Evolutionary conservation across 2,888 invertebrate genomes (phyloP).

Genomic region (Deilephila elpenor): DNA sequence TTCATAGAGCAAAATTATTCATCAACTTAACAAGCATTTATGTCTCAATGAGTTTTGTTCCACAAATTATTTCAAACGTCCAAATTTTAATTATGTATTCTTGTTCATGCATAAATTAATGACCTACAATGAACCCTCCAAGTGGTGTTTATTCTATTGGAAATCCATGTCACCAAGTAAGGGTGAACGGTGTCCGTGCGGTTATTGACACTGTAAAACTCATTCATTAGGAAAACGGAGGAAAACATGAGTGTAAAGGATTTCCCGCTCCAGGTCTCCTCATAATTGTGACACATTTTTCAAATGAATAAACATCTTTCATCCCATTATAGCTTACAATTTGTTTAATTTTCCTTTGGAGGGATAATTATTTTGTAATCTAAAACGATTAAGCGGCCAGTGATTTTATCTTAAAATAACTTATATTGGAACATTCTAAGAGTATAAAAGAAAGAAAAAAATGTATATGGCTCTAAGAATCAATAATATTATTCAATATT

Average conservation of each 20-base stretch:
- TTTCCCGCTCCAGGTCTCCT: constrained; percentile 59
- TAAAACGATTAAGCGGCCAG: neutral
- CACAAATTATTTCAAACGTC: neutral
- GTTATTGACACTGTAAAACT: constrained; percentile 65
- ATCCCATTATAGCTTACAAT: neutral
- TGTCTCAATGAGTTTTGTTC: no score
- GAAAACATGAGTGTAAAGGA: constrained; percentile 62
- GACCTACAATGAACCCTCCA: constrained; percentile 33
- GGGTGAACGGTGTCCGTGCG: constrained; percentile 45
- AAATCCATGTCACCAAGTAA: constrained; percentile 64
- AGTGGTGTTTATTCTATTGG: constrained; percentile 66
- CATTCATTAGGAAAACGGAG: constrained; percentile 70
- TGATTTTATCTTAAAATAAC: neutral
- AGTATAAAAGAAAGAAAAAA: no score
- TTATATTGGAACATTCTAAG: neutral
- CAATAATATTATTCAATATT: no score
- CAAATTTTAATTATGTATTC: neutral
- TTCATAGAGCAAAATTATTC: no score
- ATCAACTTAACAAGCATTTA: no score
- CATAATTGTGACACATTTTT: constrained; percentile 61
- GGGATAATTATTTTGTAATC: neutral
- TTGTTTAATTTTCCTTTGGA: neutral
- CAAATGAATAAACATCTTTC: constrained; percentile 33
- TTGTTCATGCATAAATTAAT: constrained; percentile 14
- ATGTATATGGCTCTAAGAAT: no score